Evolutionary conservation across 2,113 vertebrate species (phyloP), one percentile per base, ranked within the genome.

Genomic region (Lophura nycthemera): DNA sequence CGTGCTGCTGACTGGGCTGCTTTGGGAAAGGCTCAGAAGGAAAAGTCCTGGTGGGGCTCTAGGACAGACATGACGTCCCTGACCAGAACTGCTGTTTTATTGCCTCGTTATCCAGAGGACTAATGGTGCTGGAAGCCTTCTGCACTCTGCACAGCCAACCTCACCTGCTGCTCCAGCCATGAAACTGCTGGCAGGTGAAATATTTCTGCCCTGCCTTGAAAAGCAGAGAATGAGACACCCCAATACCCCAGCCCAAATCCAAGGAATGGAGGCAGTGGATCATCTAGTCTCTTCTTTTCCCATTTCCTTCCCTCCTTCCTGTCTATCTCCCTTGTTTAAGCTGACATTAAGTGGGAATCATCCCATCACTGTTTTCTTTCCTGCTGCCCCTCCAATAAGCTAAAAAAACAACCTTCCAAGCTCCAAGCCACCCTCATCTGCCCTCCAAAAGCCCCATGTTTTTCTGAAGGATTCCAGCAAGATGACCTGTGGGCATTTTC

Each of bases 401-500:
- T 90, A 85, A 94, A 48, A 52, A 91, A 85, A 88, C 38, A 78
- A 77, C 66, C 38, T 63, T n/a, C 4, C 38, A 40, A 61, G 34
- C 30, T 43, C 38, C 3, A 7, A 71, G 19, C 40, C 74, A 92
- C 63, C 73, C 95, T 88, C 57, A 73, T 88, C 50, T 82, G 40
- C 76, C 74, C 56, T 90, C 45, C 22, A 65, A 84, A 91, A 91
- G 60, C 77, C 85, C 71, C 5, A 1, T 88, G 79, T 92, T 91
- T 88, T 95, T 93, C 85, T 65, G 16, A 21, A 70, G 63, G 70
- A 91, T 92, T 95, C 77, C 86, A 92, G 74, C 73, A 92, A 63
- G 50, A 78, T 80, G 67, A 36, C 92, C 95, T 90, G 80, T 21
- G 73, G 96, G 94, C 32, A 1, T 96, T 94, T 97, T 95, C 61